Evolutionary conservation across 2,797 vertebrate genomes (phyloP).

Genomic region (Artibeus jamaicensis): DNA sequence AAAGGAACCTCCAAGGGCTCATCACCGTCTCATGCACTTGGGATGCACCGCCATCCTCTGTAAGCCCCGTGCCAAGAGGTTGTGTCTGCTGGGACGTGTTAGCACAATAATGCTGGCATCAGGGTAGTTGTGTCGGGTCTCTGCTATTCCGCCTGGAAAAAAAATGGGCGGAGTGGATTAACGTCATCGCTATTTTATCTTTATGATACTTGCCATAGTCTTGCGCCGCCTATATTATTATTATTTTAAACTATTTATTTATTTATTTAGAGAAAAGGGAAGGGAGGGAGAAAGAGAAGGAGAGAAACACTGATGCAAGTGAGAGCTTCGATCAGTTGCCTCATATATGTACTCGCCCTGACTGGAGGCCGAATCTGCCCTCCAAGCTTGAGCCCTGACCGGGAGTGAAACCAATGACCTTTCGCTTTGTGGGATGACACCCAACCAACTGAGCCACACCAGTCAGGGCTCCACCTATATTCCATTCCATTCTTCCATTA

Average conservation of each 20-base stretch:
- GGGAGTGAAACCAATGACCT: neutral
- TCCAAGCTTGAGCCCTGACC: neutral
- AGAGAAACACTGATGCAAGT: neutral
- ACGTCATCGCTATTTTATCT: neutral
- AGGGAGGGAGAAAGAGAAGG: neutral
- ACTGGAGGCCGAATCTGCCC: neutral
- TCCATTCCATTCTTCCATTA: neutral
- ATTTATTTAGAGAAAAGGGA: neutral
- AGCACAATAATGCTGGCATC: neutral
- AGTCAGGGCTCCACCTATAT: neutral
- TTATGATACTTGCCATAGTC: neutral
- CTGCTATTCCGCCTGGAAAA: neutral
- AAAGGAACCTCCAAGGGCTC: neutral
- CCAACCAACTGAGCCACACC: neutral
- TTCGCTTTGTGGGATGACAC: neutral
- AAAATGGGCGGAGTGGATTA: neutral
- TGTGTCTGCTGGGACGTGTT: neutral
- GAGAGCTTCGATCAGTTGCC: neutral
- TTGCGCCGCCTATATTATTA: neutral
- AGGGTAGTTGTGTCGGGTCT: neutral
- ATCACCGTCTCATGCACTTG: neutral
- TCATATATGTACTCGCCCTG: neutral
- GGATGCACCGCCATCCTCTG: neutral
- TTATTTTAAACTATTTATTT: neutral
- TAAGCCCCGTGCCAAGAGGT: accelerated